phyloP scores from a whole-genome alignment of 2,797 vertebrate genomes.

The Nasua narica region DNA sequence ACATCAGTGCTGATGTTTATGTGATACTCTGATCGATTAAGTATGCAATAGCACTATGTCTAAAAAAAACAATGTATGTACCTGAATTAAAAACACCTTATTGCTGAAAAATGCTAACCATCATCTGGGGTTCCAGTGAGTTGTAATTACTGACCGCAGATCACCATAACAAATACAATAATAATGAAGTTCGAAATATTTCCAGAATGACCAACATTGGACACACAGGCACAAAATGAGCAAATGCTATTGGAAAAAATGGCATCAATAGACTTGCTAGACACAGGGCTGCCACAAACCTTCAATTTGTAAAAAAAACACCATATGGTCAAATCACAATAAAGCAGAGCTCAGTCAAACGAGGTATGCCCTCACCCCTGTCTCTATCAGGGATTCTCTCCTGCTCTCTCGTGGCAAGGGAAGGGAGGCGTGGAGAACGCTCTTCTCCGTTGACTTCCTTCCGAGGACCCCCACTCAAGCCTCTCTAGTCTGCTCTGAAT shows the following conservation, averaged over 20 bases:
- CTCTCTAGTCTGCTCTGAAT: not conserved
- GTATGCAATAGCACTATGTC: not conserved
- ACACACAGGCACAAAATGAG: not conserved
- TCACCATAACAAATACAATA: not conserved
- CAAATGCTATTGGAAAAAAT: not conserved
- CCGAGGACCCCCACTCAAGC: not conserved
- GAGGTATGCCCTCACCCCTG: fast-evolving
- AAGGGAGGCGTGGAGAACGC: not conserved
- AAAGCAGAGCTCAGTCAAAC: not conserved
- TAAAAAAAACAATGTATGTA: not conserved
- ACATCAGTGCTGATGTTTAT: not conserved
- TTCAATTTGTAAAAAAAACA: not conserved
- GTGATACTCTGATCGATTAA: not conserved
- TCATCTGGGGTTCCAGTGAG: not conserved
- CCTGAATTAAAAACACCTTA: not conserved
- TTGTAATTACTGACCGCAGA: not conserved
- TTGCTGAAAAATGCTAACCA: not conserved
- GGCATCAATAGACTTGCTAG: not conserved
- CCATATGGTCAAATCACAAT: not conserved
- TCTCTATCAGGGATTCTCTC: not conserved
- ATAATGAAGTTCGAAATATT: not conserved
- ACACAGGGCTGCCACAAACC: not conserved
- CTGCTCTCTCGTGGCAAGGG: fast-evolving
- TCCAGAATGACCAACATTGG: not conserved
- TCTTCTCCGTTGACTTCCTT: not conserved